A percentile compares a stretch with the other conserved stretches of the same genome.
Conservation (phyloP, 1,140 invertebrate species). For the Leptinotarsa lineolata region DNA sequence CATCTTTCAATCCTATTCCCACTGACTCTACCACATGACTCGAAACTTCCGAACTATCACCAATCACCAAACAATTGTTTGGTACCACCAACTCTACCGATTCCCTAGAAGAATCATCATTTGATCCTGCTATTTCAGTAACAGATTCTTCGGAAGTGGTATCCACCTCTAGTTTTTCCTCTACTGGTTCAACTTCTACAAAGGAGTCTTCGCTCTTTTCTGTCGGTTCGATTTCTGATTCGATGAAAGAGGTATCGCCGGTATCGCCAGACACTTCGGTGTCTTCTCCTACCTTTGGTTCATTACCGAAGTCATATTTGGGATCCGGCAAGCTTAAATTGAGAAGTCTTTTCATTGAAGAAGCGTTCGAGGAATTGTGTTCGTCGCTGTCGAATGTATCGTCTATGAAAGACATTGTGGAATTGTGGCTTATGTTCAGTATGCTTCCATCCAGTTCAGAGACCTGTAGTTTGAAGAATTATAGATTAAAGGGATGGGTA, state of each 20-base stretch:
- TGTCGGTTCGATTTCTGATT: constrained; percentile 8
- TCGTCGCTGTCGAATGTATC: constrained; percentile 23
- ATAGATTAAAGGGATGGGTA: too few species aligned
- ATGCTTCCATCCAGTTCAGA: neutral
- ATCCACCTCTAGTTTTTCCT: neutral
- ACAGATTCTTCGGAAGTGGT: neutral
- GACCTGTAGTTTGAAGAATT: neutral
- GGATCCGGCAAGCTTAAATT: constrained; percentile 40
- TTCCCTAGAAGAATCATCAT: too few species aligned
- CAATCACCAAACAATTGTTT: too few species aligned
- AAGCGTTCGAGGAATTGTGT: constrained; percentile 11
- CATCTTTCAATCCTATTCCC: too few species aligned
- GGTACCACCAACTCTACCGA: too few species aligned
- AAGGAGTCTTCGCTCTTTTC: constrained; percentile 8
- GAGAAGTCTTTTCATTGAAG: constrained; percentile 8
- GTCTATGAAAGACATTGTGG: constrained; percentile 33
- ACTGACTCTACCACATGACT: too few species aligned
- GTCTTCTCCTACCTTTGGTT: constrained; percentile 11
- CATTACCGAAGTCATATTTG: constrained; percentile 20
- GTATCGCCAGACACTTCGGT: constrained; percentile 21
- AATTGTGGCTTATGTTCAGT: constrained; percentile 30
- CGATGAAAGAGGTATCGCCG: too few species aligned
- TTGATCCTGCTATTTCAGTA: too few species aligned
- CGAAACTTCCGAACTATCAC: too few species aligned
- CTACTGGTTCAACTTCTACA: constrained; percentile 10